Evolutionary conservation across 1,140 invertebrate species (phyloP), one percentile per base, ranked within the genome.

Genomic region (Hypothenemus hampei): DNA sequence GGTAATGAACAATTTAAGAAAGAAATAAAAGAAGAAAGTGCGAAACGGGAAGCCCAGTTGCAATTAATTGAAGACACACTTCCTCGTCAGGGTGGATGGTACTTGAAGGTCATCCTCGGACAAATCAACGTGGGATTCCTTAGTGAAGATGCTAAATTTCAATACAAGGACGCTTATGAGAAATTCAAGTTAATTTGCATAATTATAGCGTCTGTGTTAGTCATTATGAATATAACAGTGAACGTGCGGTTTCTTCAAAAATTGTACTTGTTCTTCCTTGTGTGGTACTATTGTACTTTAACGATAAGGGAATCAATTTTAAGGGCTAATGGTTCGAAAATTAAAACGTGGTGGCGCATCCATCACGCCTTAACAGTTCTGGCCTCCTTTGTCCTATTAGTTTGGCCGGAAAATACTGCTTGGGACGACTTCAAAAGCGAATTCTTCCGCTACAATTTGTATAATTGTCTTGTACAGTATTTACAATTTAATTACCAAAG

Each of bases 261-360:
- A 60, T 79, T 87, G 53, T 85, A 96, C 62, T 91, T 97, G 78
- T 98, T 98, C 72, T 77, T 98, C 15, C 74, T 97, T 54, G 96
- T 98, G 0, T 98, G 96, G 96, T 98, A 98, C 73, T 98, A 98
- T 74, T 99, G 96, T 71, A 98, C 96, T 0, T 75, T 98, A 59
- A 98, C 96, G 24, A 98, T 99, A 69, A 81, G 97, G 41, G 97
- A 99, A 77, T 93, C 91, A 64, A 98, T 99, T 71, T 77, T 99
- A 2, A 91, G 91, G 72, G 87, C 91, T 26, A 92, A 92, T 71
- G 88, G 89, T 0, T 92, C 89, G 0, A 73, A 82, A 61, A 91
- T 93, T 52, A 91, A 96, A 78, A 93, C 92, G n/a, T 98, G 95
- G 95, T 98, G 94, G 95, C 73, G 95, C 53, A 77, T 91, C 7